Evolutionary conservation across 2,888 invertebrate genomes (phyloP).

Genomic region (Temnothorax ravouxi): DNA sequence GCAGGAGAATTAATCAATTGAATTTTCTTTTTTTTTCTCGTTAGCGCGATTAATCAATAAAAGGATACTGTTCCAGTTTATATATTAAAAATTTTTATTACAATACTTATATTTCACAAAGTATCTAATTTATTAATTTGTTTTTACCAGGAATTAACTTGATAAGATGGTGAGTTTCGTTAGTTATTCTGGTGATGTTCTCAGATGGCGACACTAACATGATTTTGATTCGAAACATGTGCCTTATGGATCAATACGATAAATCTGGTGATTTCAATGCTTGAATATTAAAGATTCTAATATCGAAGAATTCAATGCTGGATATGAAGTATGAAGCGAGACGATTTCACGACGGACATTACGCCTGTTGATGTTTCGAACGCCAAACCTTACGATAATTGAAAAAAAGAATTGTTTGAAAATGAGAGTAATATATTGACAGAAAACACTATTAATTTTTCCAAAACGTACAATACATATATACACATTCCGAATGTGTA

Average conservation of each 20-base stretch:
- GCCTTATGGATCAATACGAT: not conserved
- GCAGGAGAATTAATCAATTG: no score
- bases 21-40: no score
- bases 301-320: not conserved
- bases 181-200: not conserved
- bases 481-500: not conserved
- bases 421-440: not conserved
- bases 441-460: not conserved
- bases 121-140: not conserved
- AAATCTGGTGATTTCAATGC: slow-evolving; percentile 32
- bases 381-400: not conserved
- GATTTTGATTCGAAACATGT: not conserved
- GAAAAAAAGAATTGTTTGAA: not conserved
- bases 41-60: no score
- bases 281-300: slow-evolving; percentile 13
- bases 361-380: not conserved
- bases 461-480: not conserved
- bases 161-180: not conserved
- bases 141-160: not conserved
- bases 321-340: not conserved
- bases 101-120: no score
- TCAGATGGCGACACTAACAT: slow-evolving; percentile 12
- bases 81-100: no score
- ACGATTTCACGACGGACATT: not conserved
- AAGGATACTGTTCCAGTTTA: no score